These are phyloP conservation scores for Griposia aprilina DNA, from an alignment of 2,888 invertebrate genomes.

Conservation along the genomic window DNA sequence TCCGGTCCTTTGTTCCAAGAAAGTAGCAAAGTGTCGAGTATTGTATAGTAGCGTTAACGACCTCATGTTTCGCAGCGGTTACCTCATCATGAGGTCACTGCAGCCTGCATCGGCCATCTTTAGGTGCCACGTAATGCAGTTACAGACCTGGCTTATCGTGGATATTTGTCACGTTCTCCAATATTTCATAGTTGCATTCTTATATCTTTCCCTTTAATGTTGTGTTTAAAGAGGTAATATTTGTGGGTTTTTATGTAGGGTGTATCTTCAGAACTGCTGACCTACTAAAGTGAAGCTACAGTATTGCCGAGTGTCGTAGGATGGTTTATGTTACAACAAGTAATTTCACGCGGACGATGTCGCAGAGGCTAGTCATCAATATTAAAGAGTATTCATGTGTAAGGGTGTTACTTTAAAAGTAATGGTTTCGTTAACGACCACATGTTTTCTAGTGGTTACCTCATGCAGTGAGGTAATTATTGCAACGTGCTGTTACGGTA, in stretches of 20 bases:
- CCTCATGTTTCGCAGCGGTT: conserved; percentile 37
- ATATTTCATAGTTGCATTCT: neutral
- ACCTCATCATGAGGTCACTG: conserved; percentile 55
- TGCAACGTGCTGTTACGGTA: conserved; percentile 25
- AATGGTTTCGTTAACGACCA: conserved; percentile 28
- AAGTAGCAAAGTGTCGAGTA: conserved; percentile 11
- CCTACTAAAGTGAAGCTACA: neutral
- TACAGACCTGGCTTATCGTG: neutral
- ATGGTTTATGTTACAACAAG: neutral
- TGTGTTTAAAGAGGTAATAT: neutral
- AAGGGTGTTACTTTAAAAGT: conserved; percentile 3
- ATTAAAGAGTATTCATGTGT: neutral
- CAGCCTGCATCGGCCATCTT: conserved; percentile 29
- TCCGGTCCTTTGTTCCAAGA: conserved; percentile 6
- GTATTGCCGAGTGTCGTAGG: neutral
- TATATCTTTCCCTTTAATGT: neutral
- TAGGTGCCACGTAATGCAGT: conserved; percentile 23
- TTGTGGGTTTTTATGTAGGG: no score
- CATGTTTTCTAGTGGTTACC: conserved; percentile 35
- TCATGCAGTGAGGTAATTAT: conserved; percentile 52
- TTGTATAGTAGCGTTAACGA: conserved; percentile 8
- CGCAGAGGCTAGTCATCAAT: neutral
- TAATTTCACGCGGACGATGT: neutral
- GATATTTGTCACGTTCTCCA: conserved; percentile 2
- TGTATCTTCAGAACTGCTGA: neutral